Evolutionary conservation across 64 coral and sea anemone genomes (phyloP).

Genomic region (Astreopora myriophthalma): DNA sequence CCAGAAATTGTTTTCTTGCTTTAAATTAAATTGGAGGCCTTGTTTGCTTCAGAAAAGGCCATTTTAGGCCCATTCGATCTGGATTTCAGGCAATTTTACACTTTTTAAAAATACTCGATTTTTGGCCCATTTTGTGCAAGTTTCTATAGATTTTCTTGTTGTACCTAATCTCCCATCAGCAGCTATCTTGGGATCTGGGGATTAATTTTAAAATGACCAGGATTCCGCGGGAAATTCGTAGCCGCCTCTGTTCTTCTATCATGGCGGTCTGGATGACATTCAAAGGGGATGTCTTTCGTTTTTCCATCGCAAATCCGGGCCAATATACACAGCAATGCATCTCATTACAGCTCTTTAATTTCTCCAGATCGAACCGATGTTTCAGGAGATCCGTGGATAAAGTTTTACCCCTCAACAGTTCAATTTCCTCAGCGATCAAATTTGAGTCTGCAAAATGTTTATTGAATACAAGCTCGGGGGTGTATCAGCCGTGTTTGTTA

Average conservation of each 20-base stretch:
- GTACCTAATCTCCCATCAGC: no score
- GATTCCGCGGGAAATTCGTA: conserved; percentile 15
- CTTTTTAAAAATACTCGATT: no score
- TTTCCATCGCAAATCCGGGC: not conserved
- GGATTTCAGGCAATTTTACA: no score
- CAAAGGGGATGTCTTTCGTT: not conserved
- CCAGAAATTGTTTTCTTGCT: no score
- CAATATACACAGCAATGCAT: not conserved
- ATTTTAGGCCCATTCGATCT: no score
- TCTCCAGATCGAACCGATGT: not conserved
- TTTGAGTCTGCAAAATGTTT: not conserved
- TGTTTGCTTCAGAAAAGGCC: no score
- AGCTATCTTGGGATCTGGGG: not conserved
- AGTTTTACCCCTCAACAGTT: not conserved
- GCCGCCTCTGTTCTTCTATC: not conserved
- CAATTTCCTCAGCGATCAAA: not conserved
- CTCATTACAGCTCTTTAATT: not conserved
- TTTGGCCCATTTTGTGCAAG: no score
- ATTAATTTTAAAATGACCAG: not conserved
- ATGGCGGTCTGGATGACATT: not conserved
- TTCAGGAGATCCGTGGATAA: not conserved
- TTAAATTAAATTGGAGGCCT: no score
- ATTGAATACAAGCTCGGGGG: not conserved
- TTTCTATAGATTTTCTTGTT: no score
- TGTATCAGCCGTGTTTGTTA: not conserved